phyloP scores from a whole-genome alignment of 2,888 invertebrate species.

The Chouioia cunea region DNA sequence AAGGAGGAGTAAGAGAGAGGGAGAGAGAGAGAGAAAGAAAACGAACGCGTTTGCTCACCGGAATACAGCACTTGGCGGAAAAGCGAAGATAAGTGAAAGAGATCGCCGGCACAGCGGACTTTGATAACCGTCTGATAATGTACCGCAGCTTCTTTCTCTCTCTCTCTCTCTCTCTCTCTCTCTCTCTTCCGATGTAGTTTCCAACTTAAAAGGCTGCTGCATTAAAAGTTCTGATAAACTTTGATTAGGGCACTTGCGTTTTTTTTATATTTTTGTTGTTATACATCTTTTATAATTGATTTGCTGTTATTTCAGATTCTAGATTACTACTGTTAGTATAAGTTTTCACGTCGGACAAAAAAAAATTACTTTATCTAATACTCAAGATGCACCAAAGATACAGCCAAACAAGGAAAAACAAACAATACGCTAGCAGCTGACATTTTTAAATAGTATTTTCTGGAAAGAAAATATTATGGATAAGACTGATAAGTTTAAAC shows the following conservation, averaged over 20 bases:
- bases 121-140: conserved; percentile 47
- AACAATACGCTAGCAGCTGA: not conserved
- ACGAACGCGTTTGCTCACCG: conserved; percentile 13
- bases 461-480: not conserved
- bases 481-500: conserved; percentile 1
- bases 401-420: too few species aligned
- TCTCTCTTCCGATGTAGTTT: conserved; percentile 36
- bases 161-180: conserved; percentile 11
- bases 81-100: conserved; percentile 44
- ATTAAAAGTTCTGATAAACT: conserved; percentile 32
- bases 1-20: too few species aligned
- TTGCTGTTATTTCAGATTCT: not conserved
- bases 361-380: too few species aligned
- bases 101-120: conserved; percentile 43
- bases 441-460: too few species aligned
- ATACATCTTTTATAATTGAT: too few species aligned
- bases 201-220: conserved; percentile 37
- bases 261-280: not conserved
- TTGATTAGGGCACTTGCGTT: conserved; percentile 21
- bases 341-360: not conserved
- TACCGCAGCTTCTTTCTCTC: conserved; percentile 29
- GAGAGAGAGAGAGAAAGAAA: too few species aligned
- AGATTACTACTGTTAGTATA: not conserved
- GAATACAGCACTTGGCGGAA: conserved; percentile 44
- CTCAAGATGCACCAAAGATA: too few species aligned